These are phyloP conservation scores for Drosophila melanogaster DNA, from an alignment of 1,140 invertebrate genomes.

Conservation along the genomic window DNA sequence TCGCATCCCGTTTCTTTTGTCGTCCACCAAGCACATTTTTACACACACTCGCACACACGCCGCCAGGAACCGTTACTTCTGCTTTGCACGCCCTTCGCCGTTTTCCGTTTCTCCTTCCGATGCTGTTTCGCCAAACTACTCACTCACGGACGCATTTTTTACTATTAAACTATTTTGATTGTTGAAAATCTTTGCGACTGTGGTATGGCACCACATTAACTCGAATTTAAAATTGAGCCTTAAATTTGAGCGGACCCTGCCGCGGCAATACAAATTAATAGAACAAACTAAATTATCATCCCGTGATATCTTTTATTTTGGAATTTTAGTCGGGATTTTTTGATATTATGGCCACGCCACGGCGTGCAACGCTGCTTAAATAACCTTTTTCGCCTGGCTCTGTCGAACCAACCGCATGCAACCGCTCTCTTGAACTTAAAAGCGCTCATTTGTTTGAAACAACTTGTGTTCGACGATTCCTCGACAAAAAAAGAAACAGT, in stretches of 20 bases:
- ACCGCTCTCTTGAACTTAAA: neutral
- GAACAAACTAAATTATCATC: constrained; percentile 24
- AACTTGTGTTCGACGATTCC: neutral
- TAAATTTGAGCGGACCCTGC: neutral
- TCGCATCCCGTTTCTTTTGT: constrained; percentile 47
- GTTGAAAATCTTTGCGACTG: constrained; percentile 4
- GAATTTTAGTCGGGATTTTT: constrained; percentile 8
- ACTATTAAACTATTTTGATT: constrained; percentile 30
- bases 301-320: constrained; percentile 11
- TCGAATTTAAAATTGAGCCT: neutral
- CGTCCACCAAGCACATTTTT: constrained; percentile 43
- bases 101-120: constrained; percentile 43
- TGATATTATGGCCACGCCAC: constrained; percentile 4
- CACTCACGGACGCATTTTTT: constrained; percentile 29
- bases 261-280: constrained; percentile 9
- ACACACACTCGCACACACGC: constrained; percentile 46
- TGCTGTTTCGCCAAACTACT: constrained; percentile 30
- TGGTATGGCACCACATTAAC: constrained; percentile 7
- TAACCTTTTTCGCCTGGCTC: constrained; percentile 1
- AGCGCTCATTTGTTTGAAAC: neutral
- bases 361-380: constrained; percentile 2
- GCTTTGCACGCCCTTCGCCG: constrained; percentile 55
- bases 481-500: neutral
- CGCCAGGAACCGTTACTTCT: constrained; percentile 70
- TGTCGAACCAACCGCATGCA: neutral